A percentile compares a stretch with the other conserved stretches of the same genome.
Evolutionary conservation across 2,113 vertebrate genomes (phyloP).

Genomic region (Microcebus ravelobensis): DNA sequence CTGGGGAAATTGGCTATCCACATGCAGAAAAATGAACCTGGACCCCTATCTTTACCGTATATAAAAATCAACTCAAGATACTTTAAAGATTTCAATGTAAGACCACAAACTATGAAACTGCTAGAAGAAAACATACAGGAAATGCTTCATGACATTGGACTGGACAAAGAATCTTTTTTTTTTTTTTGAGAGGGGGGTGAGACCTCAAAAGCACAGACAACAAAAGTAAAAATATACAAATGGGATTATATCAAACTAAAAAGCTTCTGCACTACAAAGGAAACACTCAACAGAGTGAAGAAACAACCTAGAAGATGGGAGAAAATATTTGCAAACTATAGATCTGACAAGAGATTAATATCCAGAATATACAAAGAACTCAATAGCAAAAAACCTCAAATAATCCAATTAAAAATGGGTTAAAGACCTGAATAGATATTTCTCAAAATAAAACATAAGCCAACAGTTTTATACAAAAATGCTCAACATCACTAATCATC

Average conservation of each 20-base stretch:
- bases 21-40: not conserved
- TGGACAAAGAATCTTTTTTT: not conserved
- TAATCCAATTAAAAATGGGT: not conserved
- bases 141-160: not conserved
- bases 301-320: not conserved
- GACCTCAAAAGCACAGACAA: not conserved
- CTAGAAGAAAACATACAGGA: not conserved
- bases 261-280: not conserved
- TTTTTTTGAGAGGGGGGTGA: not conserved
- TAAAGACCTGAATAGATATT: not conserved
- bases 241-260: not conserved
- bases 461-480: not conserved
- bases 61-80: not conserved
- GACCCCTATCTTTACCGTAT: not conserved
- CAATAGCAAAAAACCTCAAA: not conserved
- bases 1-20: not conserved
- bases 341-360: not conserved
- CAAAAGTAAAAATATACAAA: not conserved
- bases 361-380: not conserved
- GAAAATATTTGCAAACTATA: not conserved
- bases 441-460: not conserved
- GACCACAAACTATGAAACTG: not conserved
- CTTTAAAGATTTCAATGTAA: not conserved
- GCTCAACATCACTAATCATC: not conserved
- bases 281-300: not conserved